Evolutionary conservation across 2,888 invertebrate species (phyloP).

Genomic region (Pristionchus fissidentatus): DNA sequence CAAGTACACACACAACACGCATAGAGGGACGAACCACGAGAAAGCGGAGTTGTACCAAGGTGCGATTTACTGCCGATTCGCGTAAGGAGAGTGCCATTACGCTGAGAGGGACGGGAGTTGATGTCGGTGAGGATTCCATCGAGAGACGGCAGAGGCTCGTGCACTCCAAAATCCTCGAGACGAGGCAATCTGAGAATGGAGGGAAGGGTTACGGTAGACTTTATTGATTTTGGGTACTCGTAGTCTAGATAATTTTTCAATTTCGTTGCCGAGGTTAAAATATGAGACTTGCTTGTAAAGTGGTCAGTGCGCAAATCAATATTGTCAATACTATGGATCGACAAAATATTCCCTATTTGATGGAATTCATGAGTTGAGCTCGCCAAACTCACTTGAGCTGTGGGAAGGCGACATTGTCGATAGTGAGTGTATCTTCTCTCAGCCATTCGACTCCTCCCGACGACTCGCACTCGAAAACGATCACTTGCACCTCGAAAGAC

Average conservation of each 20-base stretch:
- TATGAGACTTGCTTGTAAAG: neutral
- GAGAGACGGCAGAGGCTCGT: conserved; percentile 37
- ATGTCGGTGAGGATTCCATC: conserved; percentile 45
- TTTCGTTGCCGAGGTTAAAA: neutral
- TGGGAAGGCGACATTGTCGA: conserved; percentile 56
- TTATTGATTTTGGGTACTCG: neutral
- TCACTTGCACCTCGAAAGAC: conserved; percentile 80
- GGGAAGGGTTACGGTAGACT: neutral
- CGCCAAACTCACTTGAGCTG: conserved; percentile 39
- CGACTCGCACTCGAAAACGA: conserved; percentile 98
- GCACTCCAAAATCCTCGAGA: conserved; percentile 49
- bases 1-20: too few species aligned
- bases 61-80: conserved; percentile 45
- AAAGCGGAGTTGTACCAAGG: conserved; percentile 48
- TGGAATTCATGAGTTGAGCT: neutral
- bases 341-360: neutral
- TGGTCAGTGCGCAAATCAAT: neutral
- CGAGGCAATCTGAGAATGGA: conserved; percentile 44
- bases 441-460: conserved; percentile 82
- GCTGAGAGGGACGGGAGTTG: conserved; percentile 47
- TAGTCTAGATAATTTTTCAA: neutral
- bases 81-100: conserved; percentile 45
- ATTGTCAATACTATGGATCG: neutral
- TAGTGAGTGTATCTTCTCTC: conserved; percentile 67
- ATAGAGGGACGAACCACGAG: too few species aligned